These are phyloP conservation scores for Myxocyprinus asiaticus DNA, from an alignment of 2,113 vertebrate species.

Conservation along the genomic window DNA sequence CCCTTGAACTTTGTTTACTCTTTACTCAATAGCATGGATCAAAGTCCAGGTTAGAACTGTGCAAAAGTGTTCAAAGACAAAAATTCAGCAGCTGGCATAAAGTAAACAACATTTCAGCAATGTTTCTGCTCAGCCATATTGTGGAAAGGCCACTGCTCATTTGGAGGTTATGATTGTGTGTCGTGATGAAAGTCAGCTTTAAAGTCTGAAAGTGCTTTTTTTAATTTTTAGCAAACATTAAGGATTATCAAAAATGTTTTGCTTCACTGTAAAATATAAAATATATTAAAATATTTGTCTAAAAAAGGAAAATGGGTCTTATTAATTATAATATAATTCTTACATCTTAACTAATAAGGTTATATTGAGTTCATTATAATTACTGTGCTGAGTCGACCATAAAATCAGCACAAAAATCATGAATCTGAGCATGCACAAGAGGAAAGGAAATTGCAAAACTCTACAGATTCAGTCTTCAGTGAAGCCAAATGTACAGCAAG, in stretches of 20 bases:
- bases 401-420: too few species aligned
- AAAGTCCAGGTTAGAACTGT: slow-evolving; percentile 9
- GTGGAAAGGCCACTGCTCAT: slow-evolving; percentile 5
- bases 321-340: too few species aligned
- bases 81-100: slow-evolving; percentile 11
- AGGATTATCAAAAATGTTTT: slow-evolving; percentile 9
- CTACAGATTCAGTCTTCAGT: too few species aligned
- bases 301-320: too few species aligned
- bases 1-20: slow-evolving; percentile 56
- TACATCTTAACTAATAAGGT: too few species aligned
- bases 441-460: too few species aligned
- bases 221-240: slow-evolving; percentile 17
- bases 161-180: background rate
- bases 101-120: slow-evolving; percentile 15
- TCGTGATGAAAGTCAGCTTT: slow-evolving; percentile 21
- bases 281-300: background rate
- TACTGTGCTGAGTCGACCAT: too few species aligned
- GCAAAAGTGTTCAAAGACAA: slow-evolving; percentile 5
- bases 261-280: slow-evolving; percentile 10
- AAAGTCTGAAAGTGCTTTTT: slow-evolving; percentile 15
- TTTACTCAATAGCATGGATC: slow-evolving; percentile 11
- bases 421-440: too few species aligned
- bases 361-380: too few species aligned
- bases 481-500: too few species aligned
- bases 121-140: background rate